Conservation (phyloP, 2,113 vertebrate species). For the Lagopus leucura region DNA sequence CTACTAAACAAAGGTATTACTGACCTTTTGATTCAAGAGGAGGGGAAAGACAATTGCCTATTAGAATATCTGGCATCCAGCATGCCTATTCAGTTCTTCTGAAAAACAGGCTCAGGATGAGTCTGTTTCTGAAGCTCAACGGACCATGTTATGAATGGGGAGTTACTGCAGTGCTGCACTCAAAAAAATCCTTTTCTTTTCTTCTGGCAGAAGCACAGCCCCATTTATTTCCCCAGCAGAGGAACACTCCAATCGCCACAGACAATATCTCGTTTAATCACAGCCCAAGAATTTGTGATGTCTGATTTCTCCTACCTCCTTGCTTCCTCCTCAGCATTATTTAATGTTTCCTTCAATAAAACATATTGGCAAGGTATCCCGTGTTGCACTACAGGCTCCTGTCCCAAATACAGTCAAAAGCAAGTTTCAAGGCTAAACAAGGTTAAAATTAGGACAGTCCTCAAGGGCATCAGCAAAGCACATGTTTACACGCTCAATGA, state of each 20-base stretch:
- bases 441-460: background rate
- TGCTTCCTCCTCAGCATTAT: background rate
- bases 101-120: background rate
- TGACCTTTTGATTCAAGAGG: background rate
- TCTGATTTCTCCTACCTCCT: background rate
- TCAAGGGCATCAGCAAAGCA: background rate
- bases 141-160: accelerated
- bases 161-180: background rate
- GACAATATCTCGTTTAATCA: background rate
- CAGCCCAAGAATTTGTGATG: accelerated
- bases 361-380: accelerated
- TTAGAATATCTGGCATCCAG: background rate
- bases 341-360: background rate
- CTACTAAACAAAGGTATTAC: background rate
- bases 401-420: background rate
- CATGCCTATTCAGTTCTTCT: background rate
- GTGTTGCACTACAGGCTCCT: background rate
- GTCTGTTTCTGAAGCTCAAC: background rate
- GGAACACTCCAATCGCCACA: background rate
- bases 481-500: background rate
- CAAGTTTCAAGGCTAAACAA: background rate
- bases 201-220: background rate
- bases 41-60: background rate
- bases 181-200: background rate
- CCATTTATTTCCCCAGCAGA: background rate